A percentile compares a stretch with the other conserved stretches of the same genome.
Evolutionary conservation across 2,113 vertebrate genomes (phyloP).

Genomic region (Stictonetta naevosa): DNA sequence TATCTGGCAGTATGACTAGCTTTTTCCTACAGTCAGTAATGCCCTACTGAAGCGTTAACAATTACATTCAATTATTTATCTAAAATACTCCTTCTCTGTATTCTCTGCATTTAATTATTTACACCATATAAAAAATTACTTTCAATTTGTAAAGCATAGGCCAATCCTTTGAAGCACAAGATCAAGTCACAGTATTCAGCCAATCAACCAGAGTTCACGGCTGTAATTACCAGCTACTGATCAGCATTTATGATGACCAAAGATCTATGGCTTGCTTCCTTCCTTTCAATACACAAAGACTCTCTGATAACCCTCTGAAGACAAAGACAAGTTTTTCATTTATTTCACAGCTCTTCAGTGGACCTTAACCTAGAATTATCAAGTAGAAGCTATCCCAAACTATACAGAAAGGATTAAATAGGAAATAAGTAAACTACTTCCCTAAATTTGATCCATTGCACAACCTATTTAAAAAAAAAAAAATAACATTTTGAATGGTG

Average conservation of each 20-base stretch:
- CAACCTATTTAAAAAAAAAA: neutral
- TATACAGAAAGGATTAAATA: neutral
- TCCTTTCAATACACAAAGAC: neutral
- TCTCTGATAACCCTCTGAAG: neutral
- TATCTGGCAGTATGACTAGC: neutral
- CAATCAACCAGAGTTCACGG: neutral
- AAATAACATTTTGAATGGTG: neutral
- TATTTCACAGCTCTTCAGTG: neutral
- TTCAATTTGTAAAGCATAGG: neutral
- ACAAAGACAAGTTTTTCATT: neutral
- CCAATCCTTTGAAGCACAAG: neutral
- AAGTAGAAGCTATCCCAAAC: neutral
- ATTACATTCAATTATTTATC: neutral
- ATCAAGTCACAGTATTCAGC: neutral
- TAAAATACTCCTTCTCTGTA: neutral
- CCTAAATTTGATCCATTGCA: neutral
- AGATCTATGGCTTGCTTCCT: neutral
- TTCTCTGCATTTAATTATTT: neutral
- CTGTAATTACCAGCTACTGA: neutral
- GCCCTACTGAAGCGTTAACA: neutral
- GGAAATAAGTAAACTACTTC: neutral
- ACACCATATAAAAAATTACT: neutral
- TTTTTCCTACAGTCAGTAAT: neutral
- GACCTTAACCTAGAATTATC: neutral
- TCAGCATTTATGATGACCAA: neutral